These are phyloP conservation scores for Candidula unifasciata DNA, from an alignment of 2,888 invertebrate species.

Conservation along the genomic window DNA sequence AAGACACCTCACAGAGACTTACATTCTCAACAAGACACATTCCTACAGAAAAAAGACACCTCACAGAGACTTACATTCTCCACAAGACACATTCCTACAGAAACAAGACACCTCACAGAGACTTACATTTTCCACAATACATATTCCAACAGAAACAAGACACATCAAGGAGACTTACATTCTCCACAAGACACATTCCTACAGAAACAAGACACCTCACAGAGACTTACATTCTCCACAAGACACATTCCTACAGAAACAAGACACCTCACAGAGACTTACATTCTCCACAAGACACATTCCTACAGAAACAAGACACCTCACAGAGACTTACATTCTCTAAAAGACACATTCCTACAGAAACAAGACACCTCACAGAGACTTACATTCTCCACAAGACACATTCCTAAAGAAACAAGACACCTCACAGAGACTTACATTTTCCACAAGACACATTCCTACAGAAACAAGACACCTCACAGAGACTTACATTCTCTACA, in stretches of 20 bases:
- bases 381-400: conserved; percentile 90
- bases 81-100: conserved; percentile 84
- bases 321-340: conserved; percentile 85
- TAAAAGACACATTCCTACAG: conserved; percentile 84
- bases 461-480: not conserved
- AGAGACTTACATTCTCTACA: conserved; percentile 89
- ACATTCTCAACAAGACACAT: conserved; percentile 93
- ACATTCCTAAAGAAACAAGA: conserved; percentile 79
- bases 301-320: too few relatives aligned
- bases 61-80: conserved; percentile 85
- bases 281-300: too few relatives aligned
- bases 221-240: conserved; percentile 89
- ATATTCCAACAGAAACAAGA: conserved; percentile 79
- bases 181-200: conserved; percentile 89
- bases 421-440: conserved; percentile 81
- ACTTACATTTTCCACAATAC: conserved; percentile 90
- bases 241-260: conserved; percentile 81
- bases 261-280: not conserved
- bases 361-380: not conserved
- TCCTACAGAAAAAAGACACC: too few relatives aligned
- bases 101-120: not conserved
- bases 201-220: not conserved
- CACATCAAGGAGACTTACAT: conserved; percentile 81
- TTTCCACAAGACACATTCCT: conserved; percentile 89
- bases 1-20: conserved; percentile 67